These are phyloP conservation scores for Drosophila colorata DNA, from an alignment of 2,888 invertebrate genomes.

Conservation along the genomic window DNA sequence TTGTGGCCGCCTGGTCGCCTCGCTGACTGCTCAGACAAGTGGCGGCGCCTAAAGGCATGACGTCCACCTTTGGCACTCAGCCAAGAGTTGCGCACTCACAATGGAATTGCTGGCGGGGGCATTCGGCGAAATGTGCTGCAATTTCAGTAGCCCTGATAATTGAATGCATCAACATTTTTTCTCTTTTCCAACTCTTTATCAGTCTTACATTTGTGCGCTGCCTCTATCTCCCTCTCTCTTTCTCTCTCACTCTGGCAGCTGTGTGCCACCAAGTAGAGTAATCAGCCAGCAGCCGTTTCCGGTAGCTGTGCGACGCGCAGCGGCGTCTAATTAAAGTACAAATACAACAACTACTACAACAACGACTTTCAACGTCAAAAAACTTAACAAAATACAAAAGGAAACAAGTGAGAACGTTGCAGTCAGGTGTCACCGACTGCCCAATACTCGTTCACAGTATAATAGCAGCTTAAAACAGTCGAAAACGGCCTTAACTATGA, in stretches of 20 bases:
- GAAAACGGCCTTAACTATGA: too few species aligned
- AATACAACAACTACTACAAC: slow-evolving; percentile 20
- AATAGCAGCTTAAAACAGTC: too few species aligned
- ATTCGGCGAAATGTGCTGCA: slow-evolving; percentile 38
- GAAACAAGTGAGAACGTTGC: background rate
- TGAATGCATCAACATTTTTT: slow-evolving; percentile 33
- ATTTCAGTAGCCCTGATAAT: slow-evolving; percentile 44
- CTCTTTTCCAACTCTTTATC: background rate
- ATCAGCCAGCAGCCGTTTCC: slow-evolving; percentile 55
- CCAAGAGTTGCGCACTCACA: slow-evolving; percentile 61
- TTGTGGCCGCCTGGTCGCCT: slow-evolving; percentile 42
- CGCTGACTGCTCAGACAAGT: slow-evolving; percentile 62
- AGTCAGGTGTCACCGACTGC: too few species aligned
- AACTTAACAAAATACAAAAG: slow-evolving; percentile 12
- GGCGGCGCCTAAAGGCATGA: slow-evolving; percentile 72
- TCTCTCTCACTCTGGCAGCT: slow-evolving; percentile 11
- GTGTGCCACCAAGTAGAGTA: slow-evolving; percentile 41
- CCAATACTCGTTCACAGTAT: too few species aligned
- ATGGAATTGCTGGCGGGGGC: slow-evolving; percentile 4
- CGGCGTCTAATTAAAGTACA: slow-evolving; percentile 52
- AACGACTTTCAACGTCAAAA: slow-evolving; percentile 27
- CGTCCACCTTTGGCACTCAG: slow-evolving; percentile 68
- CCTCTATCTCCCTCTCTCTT: background rate
- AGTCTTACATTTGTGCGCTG: background rate
- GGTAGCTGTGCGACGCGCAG: slow-evolving; percentile 36